phyloP scores from a whole-genome alignment of 2,797 vertebrate genomes.

The Pseudotriccus pelzelni region DNA sequence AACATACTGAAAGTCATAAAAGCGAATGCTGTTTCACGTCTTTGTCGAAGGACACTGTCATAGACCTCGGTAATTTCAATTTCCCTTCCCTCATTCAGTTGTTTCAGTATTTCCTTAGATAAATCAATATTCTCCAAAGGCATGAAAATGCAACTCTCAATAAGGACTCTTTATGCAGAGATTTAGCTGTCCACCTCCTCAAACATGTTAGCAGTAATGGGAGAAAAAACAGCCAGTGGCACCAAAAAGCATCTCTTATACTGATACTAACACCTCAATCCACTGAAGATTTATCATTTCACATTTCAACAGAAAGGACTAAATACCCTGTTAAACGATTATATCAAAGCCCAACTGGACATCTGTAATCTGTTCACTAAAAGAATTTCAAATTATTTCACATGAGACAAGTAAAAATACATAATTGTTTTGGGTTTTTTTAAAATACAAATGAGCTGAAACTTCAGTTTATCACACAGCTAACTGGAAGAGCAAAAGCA shows the following conservation, averaged over 20 bases:
- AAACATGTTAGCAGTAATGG: not conserved
- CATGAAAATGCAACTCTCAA: not conserved
- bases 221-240: not conserved
- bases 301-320: not conserved
- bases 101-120: not conserved
- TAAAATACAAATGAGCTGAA: not conserved
- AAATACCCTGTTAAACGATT: not conserved
- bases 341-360: not conserved
- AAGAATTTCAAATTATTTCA: not conserved
- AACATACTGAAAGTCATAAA: not conserved
- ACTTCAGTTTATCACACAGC: not conserved
- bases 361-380: not conserved
- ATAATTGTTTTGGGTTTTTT: not conserved
- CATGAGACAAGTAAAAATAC: not conserved
- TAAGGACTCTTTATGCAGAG: not conserved
- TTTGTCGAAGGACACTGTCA: not conserved
- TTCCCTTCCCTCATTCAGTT: not conserved
- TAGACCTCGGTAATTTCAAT: not conserved
- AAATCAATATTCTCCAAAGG: not conserved
- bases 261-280: not conserved
- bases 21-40: not conserved
- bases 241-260: not conserved
- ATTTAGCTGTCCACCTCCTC: not conserved
- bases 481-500: not conserved
- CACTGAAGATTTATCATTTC: not conserved